Base-by-base conservation (phyloP, 2,113 vertebrate species). In the Myocastor coypus region DNA sequence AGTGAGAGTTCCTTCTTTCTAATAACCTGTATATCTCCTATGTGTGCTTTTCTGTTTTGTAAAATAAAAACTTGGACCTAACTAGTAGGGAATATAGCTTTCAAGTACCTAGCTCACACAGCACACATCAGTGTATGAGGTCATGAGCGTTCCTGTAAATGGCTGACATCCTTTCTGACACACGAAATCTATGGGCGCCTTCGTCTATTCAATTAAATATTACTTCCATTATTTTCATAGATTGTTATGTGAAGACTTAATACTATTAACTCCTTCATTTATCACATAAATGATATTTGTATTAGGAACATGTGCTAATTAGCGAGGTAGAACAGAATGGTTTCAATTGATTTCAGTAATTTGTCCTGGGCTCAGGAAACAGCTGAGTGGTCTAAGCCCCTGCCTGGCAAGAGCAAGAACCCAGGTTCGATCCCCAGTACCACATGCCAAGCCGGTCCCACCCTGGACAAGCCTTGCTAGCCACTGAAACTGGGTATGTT, bases 191-290 rank as follows among this genome's bases (percentile, higher is more conserved):
- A 37, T 55, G 24, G 37, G 52, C 71, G 19, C 50, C 14, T 57
- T 66, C 32, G 7, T 86, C 68, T 7, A 87, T 11, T 69, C 80
- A 34, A 87, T 69, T 87, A 94, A 87, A n/a, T 73, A 46, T 20
- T 68, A 64, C 78, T 92, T 68, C 11, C 61, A 50, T 68, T 94
- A 55, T 64, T 80, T 94, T 81, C 52, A n/a, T 80, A 85, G 42
- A 55, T 92, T 75, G 7, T 66, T n/a, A 61, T 82, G 22, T 50
- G 14, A 7, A 91, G 6, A 37, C 63, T 91, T 92, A 10, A 61
- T 82, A 69, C 20, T 64, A 59, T 37, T 71, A 28, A 61, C 63
- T 26, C 26, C 4, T 42, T 94, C 34, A 63, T 83, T 50, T 83
- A 32, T 68, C n/a, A n/a, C n/a, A n/a, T n/a, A n/a, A n/a, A n/a